phyloP scores from a whole-genome alignment of 2,888 invertebrate genomes.

The Alloplasta piceator region DNA sequence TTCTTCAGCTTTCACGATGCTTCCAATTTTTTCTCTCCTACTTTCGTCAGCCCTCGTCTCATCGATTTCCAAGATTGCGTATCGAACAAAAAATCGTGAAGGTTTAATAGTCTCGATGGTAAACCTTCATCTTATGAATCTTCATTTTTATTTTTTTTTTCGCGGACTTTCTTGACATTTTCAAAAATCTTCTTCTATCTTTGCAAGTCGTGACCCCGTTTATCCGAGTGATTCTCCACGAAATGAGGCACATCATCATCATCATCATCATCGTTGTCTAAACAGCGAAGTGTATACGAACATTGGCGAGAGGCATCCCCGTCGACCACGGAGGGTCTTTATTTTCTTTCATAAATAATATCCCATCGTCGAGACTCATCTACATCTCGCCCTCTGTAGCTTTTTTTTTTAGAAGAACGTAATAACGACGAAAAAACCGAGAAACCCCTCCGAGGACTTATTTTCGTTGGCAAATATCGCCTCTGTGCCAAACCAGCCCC shows the following conservation, averaged over 20 bases:
- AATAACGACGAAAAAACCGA: neutral
- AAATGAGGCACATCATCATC: conserved; percentile 20
- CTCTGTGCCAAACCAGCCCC: neutral
- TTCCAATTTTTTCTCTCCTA: too few species aligned
- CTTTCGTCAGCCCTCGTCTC: too few species aligned
- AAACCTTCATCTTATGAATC: too few species aligned
- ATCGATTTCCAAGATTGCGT: too few species aligned
- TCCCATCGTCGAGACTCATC: conserved; percentile 21
- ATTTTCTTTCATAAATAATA: conserved; percentile 56
- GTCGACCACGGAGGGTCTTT: conserved; percentile 6
- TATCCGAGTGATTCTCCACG: conserved; percentile 25
- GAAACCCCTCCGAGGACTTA: conserved; percentile 24
- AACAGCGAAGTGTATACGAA: neutral
- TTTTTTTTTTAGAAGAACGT: too few species aligned
- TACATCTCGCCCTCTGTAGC: neutral
- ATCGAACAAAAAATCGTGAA: too few species aligned
- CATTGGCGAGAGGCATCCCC: neutral
- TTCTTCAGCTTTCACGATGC: too few species aligned
- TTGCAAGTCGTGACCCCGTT: conserved; percentile 20
- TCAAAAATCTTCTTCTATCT: neutral
- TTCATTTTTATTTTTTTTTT: too few species aligned
- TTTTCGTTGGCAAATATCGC: conserved; percentile 47
- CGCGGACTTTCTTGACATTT: neutral
- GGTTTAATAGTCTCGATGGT: too few species aligned
- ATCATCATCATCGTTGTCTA: conserved; percentile 2